phyloP scores from a whole-genome alignment of 2,888 invertebrate species.

The Rhingia rostrata region DNA sequence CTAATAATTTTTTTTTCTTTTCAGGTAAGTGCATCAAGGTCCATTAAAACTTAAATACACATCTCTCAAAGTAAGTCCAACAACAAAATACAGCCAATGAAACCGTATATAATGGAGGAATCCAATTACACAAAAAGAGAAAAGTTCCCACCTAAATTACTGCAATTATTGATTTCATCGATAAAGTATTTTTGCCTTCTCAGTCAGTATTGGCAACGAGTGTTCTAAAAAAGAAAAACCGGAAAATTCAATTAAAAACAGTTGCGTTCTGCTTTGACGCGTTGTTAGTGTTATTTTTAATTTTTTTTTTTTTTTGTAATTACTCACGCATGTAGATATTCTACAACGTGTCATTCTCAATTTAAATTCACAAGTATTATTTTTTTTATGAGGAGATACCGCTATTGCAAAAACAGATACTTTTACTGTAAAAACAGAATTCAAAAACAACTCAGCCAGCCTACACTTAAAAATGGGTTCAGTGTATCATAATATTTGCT shows the following conservation, averaged over 20 bases:
- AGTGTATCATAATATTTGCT: not conserved
- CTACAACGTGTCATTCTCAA: not conserved
- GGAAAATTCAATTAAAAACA: slow-evolving; percentile 27
- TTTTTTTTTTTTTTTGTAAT: slow-evolving; percentile 12
- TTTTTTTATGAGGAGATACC: not conserved
- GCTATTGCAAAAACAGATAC: not conserved
- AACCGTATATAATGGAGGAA: not conserved
- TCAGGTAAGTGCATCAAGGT: slow-evolving; percentile 54
- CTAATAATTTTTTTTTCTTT: slow-evolving; percentile 29
- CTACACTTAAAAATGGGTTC: slow-evolving; percentile 12
- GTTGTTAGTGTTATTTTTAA: slow-evolving; percentile 25
- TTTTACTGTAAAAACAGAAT: no score
- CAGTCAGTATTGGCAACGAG: not conserved
- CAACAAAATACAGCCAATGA: slow-evolving; percentile 32
- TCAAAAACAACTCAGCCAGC: not conserved
- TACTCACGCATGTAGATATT: slow-evolving; percentile 22
- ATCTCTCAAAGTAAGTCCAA: slow-evolving; percentile 47
- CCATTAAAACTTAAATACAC: slow-evolving; percentile 18
- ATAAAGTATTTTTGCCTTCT: slow-evolving; percentile 18
- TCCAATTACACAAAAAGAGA: slow-evolving; percentile 9
- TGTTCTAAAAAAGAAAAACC: slow-evolving; percentile 15
- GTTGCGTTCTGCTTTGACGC: slow-evolving; percentile 2
- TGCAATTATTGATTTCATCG: slow-evolving; percentile 34
- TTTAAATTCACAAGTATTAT: not conserved
- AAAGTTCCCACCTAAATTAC: slow-evolving; percentile 16